These are phyloP conservation scores for Drosophila fulvimacula DNA, from an alignment of 2,888 invertebrate species.

Conservation along the genomic window DNA sequence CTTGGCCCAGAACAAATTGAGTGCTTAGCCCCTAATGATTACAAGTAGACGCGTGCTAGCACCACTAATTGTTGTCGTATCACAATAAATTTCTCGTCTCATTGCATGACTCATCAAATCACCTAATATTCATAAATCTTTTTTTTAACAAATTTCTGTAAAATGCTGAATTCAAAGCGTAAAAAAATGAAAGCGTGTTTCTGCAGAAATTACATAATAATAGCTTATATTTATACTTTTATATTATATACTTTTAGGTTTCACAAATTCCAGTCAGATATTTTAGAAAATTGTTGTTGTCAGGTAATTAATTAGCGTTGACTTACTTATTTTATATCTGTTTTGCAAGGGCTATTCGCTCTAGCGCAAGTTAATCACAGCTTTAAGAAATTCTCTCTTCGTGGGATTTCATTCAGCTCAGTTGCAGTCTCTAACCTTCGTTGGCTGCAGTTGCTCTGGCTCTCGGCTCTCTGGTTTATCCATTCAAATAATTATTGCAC, in stretches of 20 bases:
- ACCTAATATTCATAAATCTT: background rate
- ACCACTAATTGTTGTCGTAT: slow-evolving; percentile 30
- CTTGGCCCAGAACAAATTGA: slow-evolving; percentile 14
- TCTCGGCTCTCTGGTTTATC: background rate
- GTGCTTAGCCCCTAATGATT: background rate
- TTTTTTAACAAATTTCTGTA: background rate
- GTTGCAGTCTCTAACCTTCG: background rate
- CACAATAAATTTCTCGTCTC: slow-evolving; percentile 41
- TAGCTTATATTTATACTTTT: too few relatives aligned
- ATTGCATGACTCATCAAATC: slow-evolving; percentile 59
- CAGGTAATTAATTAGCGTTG: background rate
- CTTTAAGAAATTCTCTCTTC: too few relatives aligned
- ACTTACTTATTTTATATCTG: background rate
- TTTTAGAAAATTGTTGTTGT: background rate
- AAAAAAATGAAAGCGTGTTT: too few relatives aligned
- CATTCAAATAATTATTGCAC: slow-evolving; percentile 46
- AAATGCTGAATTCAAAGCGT: background rate
- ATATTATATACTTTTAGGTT: too few relatives aligned
- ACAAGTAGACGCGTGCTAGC: slow-evolving; percentile 19
- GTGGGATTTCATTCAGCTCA: background rate
- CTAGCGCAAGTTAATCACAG: background rate
- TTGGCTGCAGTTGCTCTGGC: background rate
- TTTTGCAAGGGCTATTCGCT: background rate
- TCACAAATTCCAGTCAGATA: background rate
- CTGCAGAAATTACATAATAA: too few relatives aligned